Conservation (phyloP, 2,113 vertebrate species). For the Rhadina sibilatrix region DNA sequence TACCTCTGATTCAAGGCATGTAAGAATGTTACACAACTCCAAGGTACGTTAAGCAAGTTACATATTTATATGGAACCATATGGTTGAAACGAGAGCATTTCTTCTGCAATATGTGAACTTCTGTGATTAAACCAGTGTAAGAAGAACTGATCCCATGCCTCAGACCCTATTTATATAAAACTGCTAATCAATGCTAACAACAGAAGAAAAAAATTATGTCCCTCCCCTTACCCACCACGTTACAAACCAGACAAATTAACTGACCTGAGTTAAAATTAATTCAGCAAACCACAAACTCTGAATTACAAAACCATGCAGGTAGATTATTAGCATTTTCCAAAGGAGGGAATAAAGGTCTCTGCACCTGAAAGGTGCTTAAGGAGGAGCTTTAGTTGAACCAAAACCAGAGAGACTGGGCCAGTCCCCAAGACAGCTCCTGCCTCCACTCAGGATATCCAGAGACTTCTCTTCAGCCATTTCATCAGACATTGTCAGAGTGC, state of each 20-base stretch:
- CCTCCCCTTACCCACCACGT: neutral
- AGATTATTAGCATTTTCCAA: neutral
- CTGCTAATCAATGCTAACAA: neutral
- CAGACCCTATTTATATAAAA: slow-evolving; percentile 18
- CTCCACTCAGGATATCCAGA: neutral
- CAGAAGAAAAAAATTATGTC: neutral
- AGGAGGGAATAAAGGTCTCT: neutral
- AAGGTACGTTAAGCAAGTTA: slow-evolving; percentile 5
- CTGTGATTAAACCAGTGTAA: neutral
- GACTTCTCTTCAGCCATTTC: neutral
- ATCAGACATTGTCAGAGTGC: neutral
- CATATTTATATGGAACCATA: slow-evolving; percentile 24
- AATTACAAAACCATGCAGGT: neutral
- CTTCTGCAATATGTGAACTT: slow-evolving; percentile 10
- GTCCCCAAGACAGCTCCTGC: neutral
- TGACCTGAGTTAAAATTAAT: neutral
- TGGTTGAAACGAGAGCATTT: slow-evolving; percentile 36
- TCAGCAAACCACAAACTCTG: neutral
- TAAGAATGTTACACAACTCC: slow-evolving; percentile 5
- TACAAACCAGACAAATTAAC: neutral
- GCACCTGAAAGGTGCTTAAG: neutral
- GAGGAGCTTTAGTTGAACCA: neutral
- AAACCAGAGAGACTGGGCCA: neutral
- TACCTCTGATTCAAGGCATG: neutral
- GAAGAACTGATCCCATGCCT: neutral